Evolutionary conservation across 2,113 vertebrate species (phyloP).

Genomic region (Paradoxurus hermaphroditus): DNA sequence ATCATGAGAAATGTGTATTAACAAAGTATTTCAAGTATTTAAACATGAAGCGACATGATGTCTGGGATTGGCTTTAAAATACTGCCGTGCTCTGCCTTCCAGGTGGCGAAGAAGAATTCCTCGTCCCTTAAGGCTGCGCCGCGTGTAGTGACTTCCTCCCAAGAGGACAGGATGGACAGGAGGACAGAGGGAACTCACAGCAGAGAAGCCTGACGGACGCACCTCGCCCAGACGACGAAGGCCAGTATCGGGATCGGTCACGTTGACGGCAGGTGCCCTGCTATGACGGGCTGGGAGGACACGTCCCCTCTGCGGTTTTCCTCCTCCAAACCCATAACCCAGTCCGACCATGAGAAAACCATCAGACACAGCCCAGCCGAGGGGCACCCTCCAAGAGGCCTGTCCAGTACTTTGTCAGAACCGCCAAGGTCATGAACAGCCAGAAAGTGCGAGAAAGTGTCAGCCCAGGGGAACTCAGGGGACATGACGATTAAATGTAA

Average conservation of each 20-base stretch:
- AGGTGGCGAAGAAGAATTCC: neutral
- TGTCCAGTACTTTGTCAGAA: neutral
- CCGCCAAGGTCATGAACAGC: neutral
- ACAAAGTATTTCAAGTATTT: neutral
- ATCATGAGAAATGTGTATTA: neutral
- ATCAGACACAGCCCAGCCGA: neutral
- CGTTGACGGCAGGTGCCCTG: accelerated
- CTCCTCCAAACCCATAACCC: neutral
- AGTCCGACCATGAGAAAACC: neutral
- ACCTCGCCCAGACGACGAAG: neutral
- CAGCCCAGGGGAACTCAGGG: neutral
- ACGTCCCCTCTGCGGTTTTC: neutral
- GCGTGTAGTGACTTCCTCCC: neutral
- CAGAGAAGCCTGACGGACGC: neutral
- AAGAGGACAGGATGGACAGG: neutral
- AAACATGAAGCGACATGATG: neutral
- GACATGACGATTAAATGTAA: neutral
- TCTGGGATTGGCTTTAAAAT: neutral
- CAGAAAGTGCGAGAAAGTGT: neutral
- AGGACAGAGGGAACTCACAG: neutral
- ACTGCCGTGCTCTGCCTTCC: neutral
- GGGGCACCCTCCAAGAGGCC: neutral
- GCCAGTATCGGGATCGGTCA: accelerated
- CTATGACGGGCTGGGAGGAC: neutral
- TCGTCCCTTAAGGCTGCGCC: neutral